Conservation (phyloP, 2,888 invertebrate species). For the Drosophila merina region DNA sequence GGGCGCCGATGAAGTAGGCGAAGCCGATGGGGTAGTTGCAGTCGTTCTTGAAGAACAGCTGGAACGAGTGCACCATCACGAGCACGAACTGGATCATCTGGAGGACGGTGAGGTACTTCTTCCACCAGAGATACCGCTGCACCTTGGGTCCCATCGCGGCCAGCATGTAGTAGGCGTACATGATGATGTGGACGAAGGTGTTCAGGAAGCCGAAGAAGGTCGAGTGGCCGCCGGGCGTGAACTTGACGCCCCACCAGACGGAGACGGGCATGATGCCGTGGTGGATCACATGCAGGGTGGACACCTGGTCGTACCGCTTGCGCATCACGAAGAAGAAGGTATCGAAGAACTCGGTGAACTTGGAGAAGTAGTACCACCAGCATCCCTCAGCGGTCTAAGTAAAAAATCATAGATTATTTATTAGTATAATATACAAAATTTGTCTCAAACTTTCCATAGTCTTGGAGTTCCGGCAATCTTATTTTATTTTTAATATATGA, state of each 20-base stretch:
- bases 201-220: slow-evolving; percentile 97
- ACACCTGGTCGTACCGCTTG: slow-evolving; percentile 96
- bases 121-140: slow-evolving; percentile 97
- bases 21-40: slow-evolving; percentile 95
- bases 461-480: no score
- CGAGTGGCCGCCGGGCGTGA: slow-evolving; percentile 95
- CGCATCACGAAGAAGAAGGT: slow-evolving; percentile 97
- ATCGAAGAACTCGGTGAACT: slow-evolving; percentile 96
- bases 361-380: slow-evolving; percentile 98
- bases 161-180: slow-evolving; percentile 96
- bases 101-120: slow-evolving; percentile 94
- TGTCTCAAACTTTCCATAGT: no score
- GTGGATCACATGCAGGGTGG: slow-evolving; percentile 96
- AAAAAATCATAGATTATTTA: not conserved
- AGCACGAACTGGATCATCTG: slow-evolving; percentile 97
- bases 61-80: slow-evolving; percentile 95
- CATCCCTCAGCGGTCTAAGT: slow-evolving; percentile 91
- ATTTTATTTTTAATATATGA: no score
- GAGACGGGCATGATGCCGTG: slow-evolving; percentile 98
- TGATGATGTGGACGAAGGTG: slow-evolving; percentile 96
- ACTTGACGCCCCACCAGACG: slow-evolving; percentile 96
- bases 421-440: not conserved
- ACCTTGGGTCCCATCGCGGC: slow-evolving; percentile 94
- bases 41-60: slow-evolving; percentile 91
- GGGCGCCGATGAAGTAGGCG: slow-evolving; percentile 95